Evolutionary conservation across 2,888 invertebrate genomes (phyloP).

Genomic region (Hylaea fasciaria): DNA sequence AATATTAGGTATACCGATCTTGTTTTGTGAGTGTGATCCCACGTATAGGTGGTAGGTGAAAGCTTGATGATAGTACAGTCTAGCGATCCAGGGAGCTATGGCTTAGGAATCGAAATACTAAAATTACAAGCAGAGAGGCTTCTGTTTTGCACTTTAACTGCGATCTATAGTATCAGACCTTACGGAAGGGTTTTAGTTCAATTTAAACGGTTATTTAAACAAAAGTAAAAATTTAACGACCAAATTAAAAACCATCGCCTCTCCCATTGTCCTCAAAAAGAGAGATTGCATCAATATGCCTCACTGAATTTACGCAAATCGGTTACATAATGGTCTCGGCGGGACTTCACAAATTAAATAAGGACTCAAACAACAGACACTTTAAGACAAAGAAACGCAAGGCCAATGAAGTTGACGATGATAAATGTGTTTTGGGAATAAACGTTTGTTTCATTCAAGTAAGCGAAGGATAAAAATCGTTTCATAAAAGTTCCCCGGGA

Average conservation of each 20-base stretch:
- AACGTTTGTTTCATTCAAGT: constrained; percentile 40
- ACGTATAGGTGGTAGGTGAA: too few species aligned
- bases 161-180: not conserved
- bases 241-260: constrained; percentile 55
- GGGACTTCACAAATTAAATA: constrained; percentile 58
- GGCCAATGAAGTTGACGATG: constrained; percentile 53
- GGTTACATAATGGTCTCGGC: constrained; percentile 54
- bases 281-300: constrained; percentile 59
- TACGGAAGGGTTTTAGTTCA: constrained; percentile 1
- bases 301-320: constrained; percentile 54
- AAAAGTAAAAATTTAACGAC: constrained; percentile 51
- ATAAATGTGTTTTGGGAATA: constrained; percentile 51
- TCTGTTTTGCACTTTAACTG: not conserved
- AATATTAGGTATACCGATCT: too few species aligned
- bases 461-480: constrained; percentile 38
- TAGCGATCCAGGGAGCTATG: too few species aligned
- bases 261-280: constrained; percentile 54
- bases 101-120: too few species aligned
- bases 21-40: too few species aligned
- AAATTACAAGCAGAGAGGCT: too few species aligned
- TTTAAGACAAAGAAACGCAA: constrained; percentile 51
- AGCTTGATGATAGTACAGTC: too few species aligned
- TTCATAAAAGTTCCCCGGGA: constrained; percentile 37
- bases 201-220: constrained; percentile 37
- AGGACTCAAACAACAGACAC: constrained; percentile 50